These are phyloP conservation scores for Dipodomys spectabilis DNA, from an alignment of 2,113 vertebrate species.

Conservation along the genomic window DNA sequence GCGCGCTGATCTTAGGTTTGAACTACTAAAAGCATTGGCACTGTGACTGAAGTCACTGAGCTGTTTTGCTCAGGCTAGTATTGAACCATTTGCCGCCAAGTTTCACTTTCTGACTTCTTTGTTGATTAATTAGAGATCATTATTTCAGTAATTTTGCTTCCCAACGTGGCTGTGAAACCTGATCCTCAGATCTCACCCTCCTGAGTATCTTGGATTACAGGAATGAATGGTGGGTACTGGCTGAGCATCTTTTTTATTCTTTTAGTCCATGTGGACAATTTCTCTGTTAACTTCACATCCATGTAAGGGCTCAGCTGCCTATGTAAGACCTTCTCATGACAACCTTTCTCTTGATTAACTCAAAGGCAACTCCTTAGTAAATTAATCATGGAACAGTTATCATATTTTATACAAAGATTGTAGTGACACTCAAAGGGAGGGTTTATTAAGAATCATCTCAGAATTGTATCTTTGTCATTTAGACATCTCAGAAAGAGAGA, in stretches of 20 bases:
- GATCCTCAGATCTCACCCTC: too few relatives aligned
- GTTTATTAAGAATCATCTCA: neutral
- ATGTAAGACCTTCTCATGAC: neutral
- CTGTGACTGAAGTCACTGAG: too few relatives aligned
- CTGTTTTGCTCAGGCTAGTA: too few relatives aligned
- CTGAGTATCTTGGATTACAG: too few relatives aligned
- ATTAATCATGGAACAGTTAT: neutral
- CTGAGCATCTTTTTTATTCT: neutral
- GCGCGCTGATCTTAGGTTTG: too few relatives aligned
- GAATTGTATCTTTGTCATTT: neutral
- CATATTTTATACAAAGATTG: neutral
- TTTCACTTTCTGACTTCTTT: too few relatives aligned
- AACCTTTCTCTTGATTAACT: neutral
- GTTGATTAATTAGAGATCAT: too few relatives aligned
- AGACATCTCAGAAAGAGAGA: neutral
- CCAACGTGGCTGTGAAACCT: too few relatives aligned
- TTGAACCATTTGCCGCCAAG: too few relatives aligned
- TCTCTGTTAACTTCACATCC: neutral
- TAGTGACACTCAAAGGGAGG: neutral
- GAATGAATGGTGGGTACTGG: too few relatives aligned
- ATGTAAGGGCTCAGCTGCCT: neutral
- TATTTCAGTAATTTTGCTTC: too few relatives aligned
- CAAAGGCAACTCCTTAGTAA: neutral
- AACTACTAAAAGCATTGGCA: too few relatives aligned
- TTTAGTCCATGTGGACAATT: neutral